Evolutionary conservation across 2,797 vertebrate genomes (phyloP).

Genomic region (Parambassis ranga): DNA sequence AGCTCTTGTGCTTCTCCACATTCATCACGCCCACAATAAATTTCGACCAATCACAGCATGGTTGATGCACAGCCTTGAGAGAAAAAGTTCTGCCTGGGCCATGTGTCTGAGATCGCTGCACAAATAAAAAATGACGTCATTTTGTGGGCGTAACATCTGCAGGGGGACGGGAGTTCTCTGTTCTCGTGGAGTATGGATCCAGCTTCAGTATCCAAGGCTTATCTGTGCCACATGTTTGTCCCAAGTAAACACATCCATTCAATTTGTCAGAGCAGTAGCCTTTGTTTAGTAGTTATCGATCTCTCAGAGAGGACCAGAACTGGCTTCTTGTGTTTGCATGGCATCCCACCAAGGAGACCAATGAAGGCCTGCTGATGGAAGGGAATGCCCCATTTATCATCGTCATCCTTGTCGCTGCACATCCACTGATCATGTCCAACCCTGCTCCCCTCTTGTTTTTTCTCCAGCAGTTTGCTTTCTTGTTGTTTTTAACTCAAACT

Average conservation of each 20-base stretch:
- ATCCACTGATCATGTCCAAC: constrained; percentile 59
- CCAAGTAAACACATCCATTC: constrained; percentile 64
- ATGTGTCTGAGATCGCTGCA: too few species aligned
- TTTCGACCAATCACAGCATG: too few species aligned
- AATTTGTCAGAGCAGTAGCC: constrained; percentile 58
- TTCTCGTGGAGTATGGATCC: too few species aligned
- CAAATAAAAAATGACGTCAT: too few species aligned
- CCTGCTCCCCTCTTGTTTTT: background rate
- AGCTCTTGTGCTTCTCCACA: too few species aligned
- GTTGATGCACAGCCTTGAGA: too few species aligned
- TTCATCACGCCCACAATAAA: too few species aligned
- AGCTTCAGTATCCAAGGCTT: constrained; percentile 58
- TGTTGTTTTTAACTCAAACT: constrained; percentile 50
- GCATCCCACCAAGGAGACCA: constrained; percentile 58
- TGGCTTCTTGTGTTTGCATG: constrained; percentile 65
- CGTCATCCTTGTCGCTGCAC: constrained; percentile 48
- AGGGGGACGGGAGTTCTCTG: too few species aligned
- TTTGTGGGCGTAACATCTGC: too few species aligned
- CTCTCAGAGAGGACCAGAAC: constrained; percentile 42
- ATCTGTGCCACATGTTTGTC: constrained; percentile 38
- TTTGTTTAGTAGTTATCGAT: constrained; percentile 68
- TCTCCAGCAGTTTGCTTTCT: constrained; percentile 1
- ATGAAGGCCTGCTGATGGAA: constrained; percentile 69
- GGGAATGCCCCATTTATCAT: constrained; percentile 65
- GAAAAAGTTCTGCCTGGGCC: too few species aligned